A percentile compares a stretch with the other conserved stretches of the same genome.
These are phyloP conservation scores for Sericinus montela DNA, from an alignment of 2,888 invertebrate genomes.

Conservation along the genomic window DNA sequence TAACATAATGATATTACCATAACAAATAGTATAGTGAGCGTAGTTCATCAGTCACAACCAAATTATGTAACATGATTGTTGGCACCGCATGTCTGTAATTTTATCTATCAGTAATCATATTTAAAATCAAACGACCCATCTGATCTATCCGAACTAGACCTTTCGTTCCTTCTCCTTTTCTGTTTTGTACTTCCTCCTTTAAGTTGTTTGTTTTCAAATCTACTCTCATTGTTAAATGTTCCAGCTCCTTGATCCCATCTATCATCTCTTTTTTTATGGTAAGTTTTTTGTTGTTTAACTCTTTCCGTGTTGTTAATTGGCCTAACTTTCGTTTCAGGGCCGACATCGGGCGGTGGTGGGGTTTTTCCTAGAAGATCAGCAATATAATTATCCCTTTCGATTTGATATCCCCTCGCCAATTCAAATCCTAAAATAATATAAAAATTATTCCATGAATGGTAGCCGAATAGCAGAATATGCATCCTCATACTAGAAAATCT, in stretches of 20 bases:
- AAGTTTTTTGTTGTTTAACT: not conserved
- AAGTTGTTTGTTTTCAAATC: conserved; percentile 1
- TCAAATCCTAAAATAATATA: conserved; percentile 76
- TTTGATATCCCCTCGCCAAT: conserved; percentile 82
- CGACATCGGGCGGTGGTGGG: conserved; percentile 39
- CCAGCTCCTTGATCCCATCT: conserved; percentile 23
- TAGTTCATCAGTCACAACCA: too few relatives aligned
- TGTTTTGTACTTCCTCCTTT: conserved; percentile 13
- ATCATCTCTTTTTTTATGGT: conserved; percentile 18
- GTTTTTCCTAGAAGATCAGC: conserved; percentile 50
- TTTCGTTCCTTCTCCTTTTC: conserved; percentile 14
- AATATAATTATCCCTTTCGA: conserved; percentile 81
- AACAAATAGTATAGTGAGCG: too few relatives aligned
- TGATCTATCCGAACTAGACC: conserved; percentile 22
- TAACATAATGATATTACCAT: too few relatives aligned
- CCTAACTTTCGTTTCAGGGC: conserved; percentile 34
- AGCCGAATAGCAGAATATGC: too few relatives aligned
- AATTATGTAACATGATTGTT: too few relatives aligned
- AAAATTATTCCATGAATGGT: too few relatives aligned
- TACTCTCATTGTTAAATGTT: conserved; percentile 1
- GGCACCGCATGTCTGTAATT: too few relatives aligned
- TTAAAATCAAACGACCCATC: conserved; percentile 38
- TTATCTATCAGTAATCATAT: conserved; percentile 40
- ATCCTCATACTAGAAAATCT: too few relatives aligned
- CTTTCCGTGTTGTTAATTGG: conserved; percentile 24